These are phyloP conservation scores for Argyra leucocephala DNA, from an alignment of 2,888 invertebrate genomes.

Conservation along the genomic window DNA sequence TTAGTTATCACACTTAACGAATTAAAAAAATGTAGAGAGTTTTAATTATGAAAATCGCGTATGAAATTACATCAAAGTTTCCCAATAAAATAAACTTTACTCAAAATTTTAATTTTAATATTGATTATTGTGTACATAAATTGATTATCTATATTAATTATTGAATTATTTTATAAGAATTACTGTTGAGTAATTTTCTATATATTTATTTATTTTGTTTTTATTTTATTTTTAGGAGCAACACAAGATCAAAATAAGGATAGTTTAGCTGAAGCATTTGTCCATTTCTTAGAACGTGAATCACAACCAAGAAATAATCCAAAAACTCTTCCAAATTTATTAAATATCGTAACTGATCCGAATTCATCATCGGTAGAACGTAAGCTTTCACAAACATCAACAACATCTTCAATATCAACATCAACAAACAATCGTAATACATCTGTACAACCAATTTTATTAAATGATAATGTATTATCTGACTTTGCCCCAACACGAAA, in stretches of 20 bases:
- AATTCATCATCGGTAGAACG: slow-evolving; percentile 17
- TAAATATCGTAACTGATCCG: slow-evolving; percentile 28
- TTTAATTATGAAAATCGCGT: no score
- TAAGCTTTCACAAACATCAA: slow-evolving; percentile 16
- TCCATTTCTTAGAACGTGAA: slow-evolving; percentile 42
- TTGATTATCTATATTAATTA: no score
- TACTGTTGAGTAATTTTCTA: neutral
- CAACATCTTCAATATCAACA: neutral
- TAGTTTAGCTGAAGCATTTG: slow-evolving; percentile 41
- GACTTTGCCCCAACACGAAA: slow-evolving; percentile 41
- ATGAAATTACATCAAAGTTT: no score
- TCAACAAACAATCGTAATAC: slow-evolving; percentile 11
- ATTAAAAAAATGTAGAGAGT: no score
- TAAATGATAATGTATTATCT: slow-evolving; percentile 34
- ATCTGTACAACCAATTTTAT: slow-evolving; percentile 31
- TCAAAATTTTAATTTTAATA: no score
- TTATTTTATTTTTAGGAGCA: slow-evolving; percentile 22
- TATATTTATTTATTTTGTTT: slow-evolving; percentile 16
- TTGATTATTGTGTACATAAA: no score
- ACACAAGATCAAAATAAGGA: slow-evolving; percentile 30
- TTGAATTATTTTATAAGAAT: neutral
- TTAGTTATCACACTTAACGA: no score
- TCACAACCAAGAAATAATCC: slow-evolving; percentile 36
- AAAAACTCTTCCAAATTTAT: slow-evolving; percentile 34
- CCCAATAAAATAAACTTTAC: no score